Base-by-base conservation (phyloP, 1,140 invertebrate genomes). In the Lutraria rhynchaena region DNA sequence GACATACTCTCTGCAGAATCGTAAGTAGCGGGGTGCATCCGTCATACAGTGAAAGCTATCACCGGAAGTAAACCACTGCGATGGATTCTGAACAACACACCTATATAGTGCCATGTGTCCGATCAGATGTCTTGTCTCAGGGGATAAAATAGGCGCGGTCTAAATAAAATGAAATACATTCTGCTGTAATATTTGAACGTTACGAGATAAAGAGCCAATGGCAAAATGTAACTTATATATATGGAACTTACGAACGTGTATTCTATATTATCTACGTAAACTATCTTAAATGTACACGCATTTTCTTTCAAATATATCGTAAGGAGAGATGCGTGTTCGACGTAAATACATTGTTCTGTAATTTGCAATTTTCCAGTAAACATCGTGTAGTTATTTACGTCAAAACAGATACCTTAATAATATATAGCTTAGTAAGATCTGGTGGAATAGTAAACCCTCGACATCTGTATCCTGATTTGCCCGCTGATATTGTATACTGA, bases 1-100 rank as follows among this genome's bases (percentile, higher is more conserved):
- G 22, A 81, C 67, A 31, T 61, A 58, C 46, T 81, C 78, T 31
- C 69, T 33, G 46, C 78, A 81, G 41, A 71, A 81, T 31, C 61
- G 55, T 7, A 81, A 33, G 31, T 60, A 37, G 22, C 41, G 41
- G 0, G 78, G 78, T 11, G 67, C 78, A 41, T 81, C 78, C 1
- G 61, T 57, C 31, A 81, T 63, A 51, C 78, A 81, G 41, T 71
- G 61, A 41, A 81, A 81, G 27, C 67, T 63, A 4, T 61, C 22
- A 11, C 78, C 78, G 17, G 35, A 7, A 13, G 15, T 17, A 2
- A 78, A 29, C 3, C 57, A 15, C 1, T 9, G 15, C 2, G 15
- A 1, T 0, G 49, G 33, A 44, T 67, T 35, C 24, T 19, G 44
- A 33, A 67, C 22, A 33, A 19, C 31, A 65, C 75, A 78, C 29